Conservation (phyloP, 2,113 vertebrate genomes). For the Chiloscyllium plagiosum region DNA sequence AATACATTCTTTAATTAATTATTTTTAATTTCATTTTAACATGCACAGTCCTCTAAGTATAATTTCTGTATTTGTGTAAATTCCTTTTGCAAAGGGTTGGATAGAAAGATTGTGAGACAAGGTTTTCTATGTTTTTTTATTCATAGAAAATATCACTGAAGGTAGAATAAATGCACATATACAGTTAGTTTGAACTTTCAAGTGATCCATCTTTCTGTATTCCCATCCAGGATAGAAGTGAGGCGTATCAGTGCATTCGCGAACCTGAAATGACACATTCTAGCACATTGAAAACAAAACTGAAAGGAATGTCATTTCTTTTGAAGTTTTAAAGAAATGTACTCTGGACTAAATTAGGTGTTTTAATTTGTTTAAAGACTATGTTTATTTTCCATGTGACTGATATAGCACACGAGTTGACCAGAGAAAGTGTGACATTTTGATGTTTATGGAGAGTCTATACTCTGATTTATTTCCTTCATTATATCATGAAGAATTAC, state of each 20-base stretch:
- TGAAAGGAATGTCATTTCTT: neutral
- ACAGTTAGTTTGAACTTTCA: neutral
- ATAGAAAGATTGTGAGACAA: neutral
- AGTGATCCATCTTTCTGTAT: neutral
- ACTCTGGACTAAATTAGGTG: neutral
- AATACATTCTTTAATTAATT: neutral
- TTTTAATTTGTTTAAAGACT: neutral
- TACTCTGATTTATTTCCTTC: constrained; percentile 47
- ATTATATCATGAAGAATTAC: constrained; percentile 57
- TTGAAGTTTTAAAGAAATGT: neutral
- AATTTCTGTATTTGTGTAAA: neutral
- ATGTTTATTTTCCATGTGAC: neutral
- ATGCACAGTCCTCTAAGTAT: neutral
- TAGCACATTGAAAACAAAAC: neutral
- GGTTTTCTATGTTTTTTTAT: neutral
- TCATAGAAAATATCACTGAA: neutral
- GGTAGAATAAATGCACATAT: neutral
- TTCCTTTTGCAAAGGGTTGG: neutral
- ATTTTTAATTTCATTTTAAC: neutral
- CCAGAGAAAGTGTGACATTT: neutral
- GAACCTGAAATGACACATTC: neutral
- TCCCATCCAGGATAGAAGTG: neutral
- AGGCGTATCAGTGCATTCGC: neutral
- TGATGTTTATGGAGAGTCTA: constrained; percentile 55
- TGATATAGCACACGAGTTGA: neutral